Evolutionary conservation across 1,140 invertebrate genomes (phyloP), one percentile per base, ranked within the genome.

Genomic region (Papilio machaon): DNA sequence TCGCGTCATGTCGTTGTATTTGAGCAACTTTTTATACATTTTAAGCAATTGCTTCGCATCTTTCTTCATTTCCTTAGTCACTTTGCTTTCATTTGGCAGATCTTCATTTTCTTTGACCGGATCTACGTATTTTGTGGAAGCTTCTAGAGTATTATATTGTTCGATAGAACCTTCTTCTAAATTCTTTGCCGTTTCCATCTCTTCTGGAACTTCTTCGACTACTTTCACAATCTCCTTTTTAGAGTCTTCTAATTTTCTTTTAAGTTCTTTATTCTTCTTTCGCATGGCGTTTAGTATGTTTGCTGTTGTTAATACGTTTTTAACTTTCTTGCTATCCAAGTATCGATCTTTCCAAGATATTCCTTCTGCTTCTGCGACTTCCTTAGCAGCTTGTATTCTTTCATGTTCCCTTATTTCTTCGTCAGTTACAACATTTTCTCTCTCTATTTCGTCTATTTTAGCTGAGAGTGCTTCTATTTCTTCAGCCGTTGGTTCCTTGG

Each of bases 191-290:
- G 10, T 80, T 73, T 80, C 47, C 79, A 84, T 70, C 52, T 84
- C 80, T 80, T 82, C 80, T 75, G 80, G 77, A 43, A 78, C 35
- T n/a, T 81, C 80, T 82, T 75, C 49, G 23, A 70, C 70, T 52
- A 52, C 79, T 73, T 82, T 47, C 80, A 85, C 85, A 67, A 35
- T 82, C 19, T 81, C 46, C 49, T 86, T 85, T 78, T 91, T 92
- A 17, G 85, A 82, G 83, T 93, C 91, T 82, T 90, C 89, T 74
- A 95, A 81, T 58, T 93, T 94, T 60, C 89, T 95, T 84, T 96
- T 96, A 23, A 95, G 89, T 84, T 96, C 94, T 83, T 93, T 95
- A 84, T 96, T 96, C 87, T 96, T 96, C 84, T 95, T 95, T 79
- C 95, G 90, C 23, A 96, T 85, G 78, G 95, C 95, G 83, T 96